Base-by-base conservation (phyloP, 2,797 vertebrate species). In the Rhinichthys osculus region DNA sequence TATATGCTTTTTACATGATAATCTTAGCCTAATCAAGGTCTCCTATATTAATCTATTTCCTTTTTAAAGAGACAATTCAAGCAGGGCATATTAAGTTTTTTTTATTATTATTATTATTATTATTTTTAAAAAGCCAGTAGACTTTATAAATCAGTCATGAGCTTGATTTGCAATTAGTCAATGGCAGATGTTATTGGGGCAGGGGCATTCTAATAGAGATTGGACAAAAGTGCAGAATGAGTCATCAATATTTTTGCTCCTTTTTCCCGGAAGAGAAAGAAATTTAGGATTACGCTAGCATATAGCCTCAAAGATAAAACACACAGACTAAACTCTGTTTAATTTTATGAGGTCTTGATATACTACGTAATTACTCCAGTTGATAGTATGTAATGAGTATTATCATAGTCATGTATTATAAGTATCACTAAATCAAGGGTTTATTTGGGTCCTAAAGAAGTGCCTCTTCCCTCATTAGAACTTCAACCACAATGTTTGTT, bases 401-500 rank as follows among this genome's bases (percentile, higher is more conserved):
- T 69, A 42, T 84, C n/a, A 27, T 54, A 54, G 27, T 47, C 44
- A 52, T 2, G 8, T 42, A 84, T 84, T 77, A 40, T 71, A 79
- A 79, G 52, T 72, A 62, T 80, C 27, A 17, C 66, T 79, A 72
- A 78, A 79, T 79, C 40, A 62, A 62, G 40, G 30, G 21, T 62
- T 47, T 79, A 72, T 79, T 85, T 85, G 77, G 30, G 40, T 62
- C 38, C 50, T 38, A 27, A 85, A 80, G 77, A 85, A 62, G 38
- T 62, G 40, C 30, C 66, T 79, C 30, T 79, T 85, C 77, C 69
- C 83, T 79, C 76, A 72, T 62, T 81, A 74, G 70, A 67, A 80
- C 84, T 81, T 85, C 70, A 81, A 80, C 70, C 84, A 85, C 78
- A 66, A 73, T 81, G 84, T 81, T 85, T 85, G 84, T 81, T 85